Evolutionary conservation across 2,888 invertebrate species (phyloP).

Genomic region (Drosophila greeni): DNA sequence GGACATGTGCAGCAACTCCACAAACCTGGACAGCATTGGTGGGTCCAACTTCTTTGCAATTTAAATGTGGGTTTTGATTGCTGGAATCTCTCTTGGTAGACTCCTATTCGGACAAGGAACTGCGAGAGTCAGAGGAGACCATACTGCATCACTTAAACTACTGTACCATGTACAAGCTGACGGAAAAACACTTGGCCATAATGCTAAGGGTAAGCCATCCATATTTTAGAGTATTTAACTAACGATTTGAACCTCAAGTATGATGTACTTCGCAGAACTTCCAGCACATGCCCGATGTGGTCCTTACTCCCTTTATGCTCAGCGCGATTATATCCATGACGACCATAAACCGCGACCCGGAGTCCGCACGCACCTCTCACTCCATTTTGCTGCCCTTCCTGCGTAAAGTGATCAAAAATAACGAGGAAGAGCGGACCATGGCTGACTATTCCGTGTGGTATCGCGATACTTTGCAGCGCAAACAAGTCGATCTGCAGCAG

Average conservation of each 20-base stretch:
- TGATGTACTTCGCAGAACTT: constrained; percentile 79
- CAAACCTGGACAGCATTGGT: constrained; percentile 78
- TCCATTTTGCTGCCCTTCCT: constrained; percentile 75
- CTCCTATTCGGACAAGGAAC: constrained; percentile 79
- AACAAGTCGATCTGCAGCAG: constrained; percentile 71
- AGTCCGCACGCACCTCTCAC: constrained; percentile 67
- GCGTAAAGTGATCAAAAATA: constrained; percentile 75
- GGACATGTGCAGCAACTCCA: constrained; percentile 76
- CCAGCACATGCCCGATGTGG: constrained; percentile 81
- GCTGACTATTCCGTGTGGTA: constrained; percentile 81
- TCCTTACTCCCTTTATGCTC: constrained; percentile 83
- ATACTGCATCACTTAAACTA: constrained; percentile 81
- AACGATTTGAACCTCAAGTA: fast-evolving
- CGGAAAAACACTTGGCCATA: constrained; percentile 73
- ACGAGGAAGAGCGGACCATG: constrained; percentile 79
- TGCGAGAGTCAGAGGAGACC: constrained; percentile 82
- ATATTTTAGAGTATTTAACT: neutral
- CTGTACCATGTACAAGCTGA: constrained; percentile 77
- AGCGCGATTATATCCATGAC: constrained; percentile 81
- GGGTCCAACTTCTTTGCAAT: neutral
- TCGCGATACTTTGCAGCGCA: constrained; percentile 76
- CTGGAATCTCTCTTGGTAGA: constrained; percentile 64
- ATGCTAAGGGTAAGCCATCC: constrained; percentile 65
- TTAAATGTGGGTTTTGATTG: neutral
- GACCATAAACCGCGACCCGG: constrained; percentile 77